phyloP scores from a whole-genome alignment of 1,140 invertebrate genomes.

The Orussus abietinus region DNA sequence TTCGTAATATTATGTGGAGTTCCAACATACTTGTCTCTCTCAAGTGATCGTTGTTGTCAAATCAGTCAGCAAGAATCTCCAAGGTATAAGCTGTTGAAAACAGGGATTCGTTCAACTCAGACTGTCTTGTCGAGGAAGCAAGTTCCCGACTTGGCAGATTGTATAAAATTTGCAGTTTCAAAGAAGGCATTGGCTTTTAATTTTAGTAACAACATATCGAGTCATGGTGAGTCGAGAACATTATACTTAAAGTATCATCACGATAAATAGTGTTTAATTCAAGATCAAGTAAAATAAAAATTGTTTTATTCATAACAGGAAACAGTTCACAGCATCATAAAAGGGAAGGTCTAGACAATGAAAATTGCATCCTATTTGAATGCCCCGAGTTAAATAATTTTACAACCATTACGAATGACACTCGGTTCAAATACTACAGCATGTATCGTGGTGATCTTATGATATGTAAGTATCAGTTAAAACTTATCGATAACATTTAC shows the following conservation, averaged over 20 bases:
- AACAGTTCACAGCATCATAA: too few relatives aligned
- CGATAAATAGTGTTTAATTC: too few relatives aligned
- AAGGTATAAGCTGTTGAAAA: conserved; percentile 33
- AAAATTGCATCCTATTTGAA: conserved; percentile 54
- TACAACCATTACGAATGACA: conserved; percentile 50
- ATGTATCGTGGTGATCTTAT: conserved; percentile 33
- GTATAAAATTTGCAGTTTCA: conserved; percentile 54
- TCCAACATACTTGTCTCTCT: too few relatives aligned
- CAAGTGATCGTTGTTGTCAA: conserved; percentile 28
- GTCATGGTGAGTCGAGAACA: conserved; percentile 19
- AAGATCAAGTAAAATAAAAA: too few relatives aligned
- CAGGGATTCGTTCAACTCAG: conserved; percentile 34
- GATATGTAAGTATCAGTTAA: conserved; percentile 21
- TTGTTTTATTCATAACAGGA: too few relatives aligned
- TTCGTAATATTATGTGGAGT: too few relatives aligned
- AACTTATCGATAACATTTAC: conserved; percentile 3
- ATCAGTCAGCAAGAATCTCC: conserved; percentile 23
- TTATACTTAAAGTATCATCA: conserved; percentile 10
- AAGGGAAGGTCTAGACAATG: conserved; percentile 22
- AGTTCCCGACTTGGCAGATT: conserved; percentile 45
- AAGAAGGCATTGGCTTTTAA: conserved; percentile 63
- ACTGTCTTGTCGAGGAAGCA: conserved; percentile 31
- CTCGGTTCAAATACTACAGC: conserved; percentile 59
- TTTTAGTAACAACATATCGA: conserved; percentile 50
- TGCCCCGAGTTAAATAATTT: conserved; percentile 59